A percentile compares a stretch with the other conserved stretches of the same genome.
phyloP scores from a whole-genome alignment of 1,140 invertebrate species.

The Anastrepha ludens region DNA sequence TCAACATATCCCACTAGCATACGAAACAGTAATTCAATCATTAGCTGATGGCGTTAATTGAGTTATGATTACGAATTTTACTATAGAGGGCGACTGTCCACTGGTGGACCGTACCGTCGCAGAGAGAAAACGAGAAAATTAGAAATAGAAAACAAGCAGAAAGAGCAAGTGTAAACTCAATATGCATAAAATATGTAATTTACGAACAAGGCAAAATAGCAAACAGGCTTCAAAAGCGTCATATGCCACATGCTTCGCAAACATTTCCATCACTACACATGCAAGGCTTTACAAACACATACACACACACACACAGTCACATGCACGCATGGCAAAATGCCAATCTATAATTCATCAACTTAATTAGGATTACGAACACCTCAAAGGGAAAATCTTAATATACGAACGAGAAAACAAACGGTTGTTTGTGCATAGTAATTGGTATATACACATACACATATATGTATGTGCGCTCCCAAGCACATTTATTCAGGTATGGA shows the following conservation, averaged over 20 bases:
- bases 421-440: not conserved
- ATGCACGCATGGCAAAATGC: not conserved
- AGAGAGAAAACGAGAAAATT: not conserved
- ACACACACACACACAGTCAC: not conserved
- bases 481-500: not conserved
- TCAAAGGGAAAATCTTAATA: constrained; percentile 41
- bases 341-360: constrained; percentile 52
- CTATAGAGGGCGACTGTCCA: not conserved
- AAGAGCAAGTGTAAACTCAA: not conserved
- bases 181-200: not conserved
- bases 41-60: constrained; percentile 36
- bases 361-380: constrained; percentile 52
- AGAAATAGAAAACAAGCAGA: not conserved
- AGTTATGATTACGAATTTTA: constrained; percentile 16
- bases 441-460: not conserved
- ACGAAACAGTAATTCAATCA: constrained; percentile 19
- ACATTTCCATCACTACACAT: too few species aligned
- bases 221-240: not conserved
- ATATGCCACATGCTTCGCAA: not conserved
- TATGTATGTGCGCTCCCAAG: not conserved
- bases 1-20: not conserved
- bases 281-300: too few species aligned
- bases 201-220: constrained; percentile 1
- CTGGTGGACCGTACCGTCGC: not conserved
- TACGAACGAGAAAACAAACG: constrained; percentile 40